Base-by-base conservation (phyloP, 2,797 vertebrate species). In the Paguma larvata region DNA sequence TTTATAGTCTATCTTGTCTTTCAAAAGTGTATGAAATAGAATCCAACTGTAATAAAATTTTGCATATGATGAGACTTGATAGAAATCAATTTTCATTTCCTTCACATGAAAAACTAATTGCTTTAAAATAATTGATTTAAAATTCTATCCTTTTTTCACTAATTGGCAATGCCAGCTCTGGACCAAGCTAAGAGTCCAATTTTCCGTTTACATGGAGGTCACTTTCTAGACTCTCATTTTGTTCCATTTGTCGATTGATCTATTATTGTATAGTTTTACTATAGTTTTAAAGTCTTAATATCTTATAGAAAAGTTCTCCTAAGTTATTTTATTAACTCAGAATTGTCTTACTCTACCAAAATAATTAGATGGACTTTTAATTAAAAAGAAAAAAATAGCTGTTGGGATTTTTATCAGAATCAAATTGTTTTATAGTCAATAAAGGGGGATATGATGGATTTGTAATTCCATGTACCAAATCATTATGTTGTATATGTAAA, bases 151-250 rank as follows among this genome's bases (percentile, higher is more conserved):
- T 75, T 77, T 82, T 46, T 75, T 68, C 18, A n/a, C 67, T 91
- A 96, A 85, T 91, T 91, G 94, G 53, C 44, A 67, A 32, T 91
- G 30, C n/a, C 78, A 78, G n/a, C 46, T 91, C 38, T 95, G 92
- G 34, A 34, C 85, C 79, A 77, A 62, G 32, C 75, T 16, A 46
- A n/a, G n/a, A 72, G 19, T 67, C 41, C 15, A 77, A 44, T 84
- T 93, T 93, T 80, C 53, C 62, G 89, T 41, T 48, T 72, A 70
- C 9, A 25, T 21, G 10, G 32, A 48, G 48, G 32, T 79, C 59
- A 68, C 19, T 84, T 72, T 68, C 41, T 85, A 34, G 51, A 6
- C 21, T 87, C 13, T 48, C 11, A 23, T 65, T 82, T 30, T 53
- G 3, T 73, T 38, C 44, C 32, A 9, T 85, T 78, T 93, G 23